Evolutionary conservation across 1,140 invertebrate genomes (phyloP).

Genomic region (Muscidifurax raptorellus): DNA sequence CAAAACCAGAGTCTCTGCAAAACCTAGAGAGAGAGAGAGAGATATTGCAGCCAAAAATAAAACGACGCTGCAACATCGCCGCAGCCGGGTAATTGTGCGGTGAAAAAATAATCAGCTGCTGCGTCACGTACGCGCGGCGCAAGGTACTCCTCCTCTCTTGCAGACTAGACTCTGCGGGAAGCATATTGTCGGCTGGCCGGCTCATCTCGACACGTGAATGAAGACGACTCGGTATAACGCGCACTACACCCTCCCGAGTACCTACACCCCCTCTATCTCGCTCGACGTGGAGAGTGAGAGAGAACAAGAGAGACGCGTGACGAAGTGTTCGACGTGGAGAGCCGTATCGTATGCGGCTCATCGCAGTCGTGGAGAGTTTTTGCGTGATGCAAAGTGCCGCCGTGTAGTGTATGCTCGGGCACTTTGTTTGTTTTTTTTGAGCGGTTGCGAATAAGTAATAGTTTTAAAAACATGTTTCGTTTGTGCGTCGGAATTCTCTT

Average conservation of each 20-base stretch:
- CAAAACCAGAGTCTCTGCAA: neutral
- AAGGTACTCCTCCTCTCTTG: neutral
- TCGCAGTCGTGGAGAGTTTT: too few species aligned
- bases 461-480: too few species aligned
- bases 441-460: too few species aligned
- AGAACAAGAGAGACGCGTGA: neutral
- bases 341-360: too few species aligned
- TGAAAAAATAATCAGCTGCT: constrained; percentile 70
- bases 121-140: constrained; percentile 56
- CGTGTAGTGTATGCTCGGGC: too few species aligned
- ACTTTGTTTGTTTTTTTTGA: too few species aligned
- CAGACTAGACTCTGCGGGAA: neutral
- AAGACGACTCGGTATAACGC: neutral
- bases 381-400: too few species aligned
- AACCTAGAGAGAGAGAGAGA: neutral
- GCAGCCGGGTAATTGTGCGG: constrained; percentile 61
- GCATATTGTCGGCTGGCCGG: neutral
- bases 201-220: neutral
- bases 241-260: neutral
- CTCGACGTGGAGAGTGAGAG: too few species aligned
- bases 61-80: neutral
- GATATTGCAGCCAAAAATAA: neutral
- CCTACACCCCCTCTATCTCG: neutral
- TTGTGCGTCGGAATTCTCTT: too few species aligned
- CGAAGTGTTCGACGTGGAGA: neutral